These are phyloP conservation scores for Cyprinodon brontotheroides DNA, from an alignment of 2,113 vertebrate species.

Conservation along the genomic window DNA sequence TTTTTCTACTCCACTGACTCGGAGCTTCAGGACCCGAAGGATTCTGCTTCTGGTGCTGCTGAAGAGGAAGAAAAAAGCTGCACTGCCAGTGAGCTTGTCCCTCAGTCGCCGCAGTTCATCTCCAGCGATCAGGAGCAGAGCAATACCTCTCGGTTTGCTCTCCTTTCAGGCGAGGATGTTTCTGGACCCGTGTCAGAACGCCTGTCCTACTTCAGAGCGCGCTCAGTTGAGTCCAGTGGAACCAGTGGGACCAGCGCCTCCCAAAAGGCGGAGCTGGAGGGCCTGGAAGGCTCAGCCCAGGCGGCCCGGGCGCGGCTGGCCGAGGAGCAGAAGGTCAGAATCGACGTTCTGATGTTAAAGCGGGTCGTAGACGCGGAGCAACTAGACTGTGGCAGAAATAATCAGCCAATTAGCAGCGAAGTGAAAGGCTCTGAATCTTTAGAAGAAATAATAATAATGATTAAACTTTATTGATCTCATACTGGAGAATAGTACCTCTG, in stretches of 20 bases:
- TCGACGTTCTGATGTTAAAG: neutral
- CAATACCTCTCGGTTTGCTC: neutral
- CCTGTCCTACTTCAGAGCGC: slow-evolving; percentile 59
- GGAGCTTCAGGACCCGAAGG: slow-evolving; percentile 17
- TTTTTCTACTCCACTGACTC: slow-evolving; percentile 71
- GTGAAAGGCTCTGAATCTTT: too few species aligned
- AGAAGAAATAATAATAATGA: too few species aligned
- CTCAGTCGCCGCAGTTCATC: too few species aligned
- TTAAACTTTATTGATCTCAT: too few species aligned
- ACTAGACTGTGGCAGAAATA: too few species aligned
- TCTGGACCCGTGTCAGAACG: slow-evolving; percentile 42
- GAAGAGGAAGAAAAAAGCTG: slow-evolving; percentile 27
- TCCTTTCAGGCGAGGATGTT: slow-evolving; percentile 33
- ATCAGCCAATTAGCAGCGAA: too few species aligned
- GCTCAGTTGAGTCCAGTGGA: slow-evolving; percentile 20
- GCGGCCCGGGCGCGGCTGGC: slow-evolving; percentile 62
- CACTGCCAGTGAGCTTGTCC: slow-evolving; percentile 21
- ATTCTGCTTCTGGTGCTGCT: neutral
- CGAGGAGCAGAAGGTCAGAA: slow-evolving; percentile 36
- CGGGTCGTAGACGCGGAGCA: too few species aligned
- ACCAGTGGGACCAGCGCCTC: slow-evolving; percentile 50
- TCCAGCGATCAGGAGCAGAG: neutral
- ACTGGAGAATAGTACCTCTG: too few species aligned
- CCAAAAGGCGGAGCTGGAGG: slow-evolving; percentile 68
- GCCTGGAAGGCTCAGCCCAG: slow-evolving; percentile 71